Percentiles rank a stretch among this genome's conserved stretches.
Evolutionary conservation across 2,797 vertebrate genomes (phyloP).

Genomic region (Lithobates sylvaticus): DNA sequence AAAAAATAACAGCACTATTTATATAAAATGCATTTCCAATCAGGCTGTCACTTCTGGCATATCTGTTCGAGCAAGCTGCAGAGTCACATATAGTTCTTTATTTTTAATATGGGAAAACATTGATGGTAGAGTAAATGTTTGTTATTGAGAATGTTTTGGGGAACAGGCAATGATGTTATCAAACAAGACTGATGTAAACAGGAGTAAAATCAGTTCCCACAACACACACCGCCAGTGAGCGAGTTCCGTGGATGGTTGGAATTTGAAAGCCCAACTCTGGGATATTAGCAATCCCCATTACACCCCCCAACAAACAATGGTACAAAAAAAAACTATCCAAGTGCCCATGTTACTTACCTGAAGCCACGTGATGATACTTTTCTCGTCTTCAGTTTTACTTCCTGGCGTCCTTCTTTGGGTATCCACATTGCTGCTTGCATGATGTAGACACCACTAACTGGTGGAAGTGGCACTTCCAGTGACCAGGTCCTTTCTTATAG

Average conservation of each 20-base stretch:
- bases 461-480: too few relatives aligned
- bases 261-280: too few relatives aligned
- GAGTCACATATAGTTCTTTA: conserved; percentile 25
- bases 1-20: conserved; percentile 46
- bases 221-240: neutral
- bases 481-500: too few relatives aligned
- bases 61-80: conserved; percentile 26
- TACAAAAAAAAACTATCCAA: too few relatives aligned
- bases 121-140: neutral
- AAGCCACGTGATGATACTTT: too few relatives aligned
- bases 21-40: conserved; percentile 51
- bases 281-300: too few relatives aligned
- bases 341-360: too few relatives aligned
- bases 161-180: neutral
- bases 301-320: too few relatives aligned
- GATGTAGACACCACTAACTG: too few relatives aligned
- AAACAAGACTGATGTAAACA: neutral
- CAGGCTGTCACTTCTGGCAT: conserved; percentile 54
- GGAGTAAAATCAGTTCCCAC: neutral
- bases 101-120: neutral
- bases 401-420: too few relatives aligned
- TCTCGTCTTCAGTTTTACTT: too few relatives aligned
- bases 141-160: neutral
- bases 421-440: too few relatives aligned
- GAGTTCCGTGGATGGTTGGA: neutral